Evolutionary conservation across 2,888 invertebrate genomes (phyloP).

Genomic region (Holacanthella duospinosa): DNA sequence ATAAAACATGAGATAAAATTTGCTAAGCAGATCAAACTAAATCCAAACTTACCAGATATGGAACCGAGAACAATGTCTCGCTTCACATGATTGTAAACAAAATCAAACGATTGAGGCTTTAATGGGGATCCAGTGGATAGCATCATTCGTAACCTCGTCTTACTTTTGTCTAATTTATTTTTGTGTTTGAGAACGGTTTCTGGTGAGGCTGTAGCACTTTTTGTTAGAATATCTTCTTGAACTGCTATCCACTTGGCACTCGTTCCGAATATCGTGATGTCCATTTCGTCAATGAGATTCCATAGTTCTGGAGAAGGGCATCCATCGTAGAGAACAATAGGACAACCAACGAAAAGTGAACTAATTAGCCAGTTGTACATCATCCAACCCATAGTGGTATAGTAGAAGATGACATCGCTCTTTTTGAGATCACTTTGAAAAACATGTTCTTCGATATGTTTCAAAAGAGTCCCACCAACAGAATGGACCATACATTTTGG

Average conservation of each 20-base stretch:
- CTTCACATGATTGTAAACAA: constrained; percentile 48
- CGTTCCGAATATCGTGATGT: constrained; percentile 47
- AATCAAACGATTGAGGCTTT: constrained; percentile 46
- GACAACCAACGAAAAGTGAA: constrained; percentile 41
- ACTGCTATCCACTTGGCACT: constrained; percentile 49
- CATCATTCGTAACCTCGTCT: constrained; percentile 44
- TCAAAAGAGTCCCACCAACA: constrained; percentile 48
- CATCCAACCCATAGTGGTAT: constrained; percentile 53
- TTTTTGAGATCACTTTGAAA: constrained; percentile 45
- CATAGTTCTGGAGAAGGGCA: constrained; percentile 47
- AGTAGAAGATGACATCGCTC: constrained; percentile 48
- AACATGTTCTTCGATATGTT: constrained; percentile 49
- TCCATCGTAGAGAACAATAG: constrained; percentile 49
- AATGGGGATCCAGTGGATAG: constrained; percentile 48
- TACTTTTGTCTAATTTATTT: constrained; percentile 39
- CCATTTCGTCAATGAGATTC: constrained; percentile 44
- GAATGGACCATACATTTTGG: constrained; percentile 52
- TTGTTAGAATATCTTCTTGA: constrained; percentile 44
- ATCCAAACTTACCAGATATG: constrained; percentile 42
- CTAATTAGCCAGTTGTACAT: constrained; percentile 52
- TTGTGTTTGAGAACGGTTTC: constrained; percentile 41
- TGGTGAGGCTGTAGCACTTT: constrained; percentile 9
- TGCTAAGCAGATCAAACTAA: background rate
- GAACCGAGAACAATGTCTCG: constrained; percentile 44
- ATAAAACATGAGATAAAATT: constrained; percentile 3